Conservation (phyloP, 2,113 vertebrate genomes). For the Onychorhynchus coronatus region DNA sequence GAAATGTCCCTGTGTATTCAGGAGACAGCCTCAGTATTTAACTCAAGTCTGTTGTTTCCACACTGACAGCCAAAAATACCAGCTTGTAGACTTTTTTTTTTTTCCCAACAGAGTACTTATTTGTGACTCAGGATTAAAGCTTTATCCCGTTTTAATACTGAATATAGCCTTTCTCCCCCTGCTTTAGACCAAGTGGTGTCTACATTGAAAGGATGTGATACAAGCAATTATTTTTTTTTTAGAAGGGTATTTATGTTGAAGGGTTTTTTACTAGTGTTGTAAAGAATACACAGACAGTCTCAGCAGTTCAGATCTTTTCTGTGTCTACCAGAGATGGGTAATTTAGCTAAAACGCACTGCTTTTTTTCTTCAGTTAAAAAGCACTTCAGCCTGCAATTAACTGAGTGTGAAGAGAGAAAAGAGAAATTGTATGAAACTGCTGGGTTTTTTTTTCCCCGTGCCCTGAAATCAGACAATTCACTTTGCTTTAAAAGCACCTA, state of each 20-base stretch:
- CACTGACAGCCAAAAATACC: not conserved
- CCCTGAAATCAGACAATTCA: not conserved
- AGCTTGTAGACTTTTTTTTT: not conserved
- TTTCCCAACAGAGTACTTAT: not conserved
- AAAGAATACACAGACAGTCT: not conserved
- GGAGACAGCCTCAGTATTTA: not conserved
- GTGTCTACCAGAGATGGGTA: not conserved
- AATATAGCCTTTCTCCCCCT: not conserved
- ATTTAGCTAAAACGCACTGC: not conserved
- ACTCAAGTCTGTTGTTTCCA: not conserved
- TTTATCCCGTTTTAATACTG: not conserved
- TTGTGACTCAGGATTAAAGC: slow-evolving; percentile 4
- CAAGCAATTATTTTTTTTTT: not conserved
- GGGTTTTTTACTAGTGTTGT: not conserved
- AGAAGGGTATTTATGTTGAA: not conserved
- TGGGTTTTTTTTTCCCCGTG: no score
- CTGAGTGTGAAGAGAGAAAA: not conserved
- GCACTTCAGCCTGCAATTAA: slow-evolving; percentile 28
- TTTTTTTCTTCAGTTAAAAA: not conserved
- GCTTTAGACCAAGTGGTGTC: not conserved
- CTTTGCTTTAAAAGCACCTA: not conserved
- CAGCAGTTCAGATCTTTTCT: not conserved
- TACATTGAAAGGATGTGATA: not conserved
- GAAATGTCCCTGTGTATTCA: not conserved
- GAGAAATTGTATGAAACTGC: not conserved